Base-by-base conservation (phyloP, 2,888 invertebrate species). In the Watsonalla binaria region DNA sequence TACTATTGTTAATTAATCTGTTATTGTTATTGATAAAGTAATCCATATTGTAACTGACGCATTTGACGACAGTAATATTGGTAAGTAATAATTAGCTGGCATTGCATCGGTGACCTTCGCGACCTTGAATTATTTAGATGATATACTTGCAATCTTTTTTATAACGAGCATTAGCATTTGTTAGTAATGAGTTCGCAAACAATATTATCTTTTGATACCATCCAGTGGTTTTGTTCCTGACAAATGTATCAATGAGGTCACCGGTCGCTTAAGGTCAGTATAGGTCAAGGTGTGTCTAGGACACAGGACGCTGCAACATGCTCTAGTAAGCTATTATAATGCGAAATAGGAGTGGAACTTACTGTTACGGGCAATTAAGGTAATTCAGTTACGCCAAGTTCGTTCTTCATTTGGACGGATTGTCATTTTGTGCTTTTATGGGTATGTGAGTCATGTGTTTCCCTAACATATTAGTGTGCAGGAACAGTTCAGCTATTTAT, bases 231-330 rank as follows among this genome's bases (percentile, higher is more conserved):
- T 11, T 5, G 42, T 8, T 11, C 42, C 51, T 53, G 53, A 55
- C 52, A 53, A 50, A 46, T 9, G 55, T 51, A 49, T 45, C 13
- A 33, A 11, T 42, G 51, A 55, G 14, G 51, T 35, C 49, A 47
- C 48, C 52, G 45, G 58, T 59, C 57, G 51, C 49, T 58, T 15
- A 46, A 46, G 51, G 11, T 51, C 13, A 35, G 11, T 9, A 11
- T 42, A 47, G 57, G 55, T 54, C 54, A 47, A 59, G 66, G 66
- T 55, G 61, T 53, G 62, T 58, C 61, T 57, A 57, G 60, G 58
- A 15, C 58, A 58, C 56, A 53, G 55, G 57, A 59, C 50, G 57
- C 51, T 51, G 7, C 46, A 45, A 13, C 48, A 35, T 37, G 42
- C 51, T 50, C 47, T 48, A 54, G 52, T 49, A 52, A 58, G 42